These are phyloP conservation scores for Hedychridium roseum DNA, from an alignment of 2,888 invertebrate species.

Conservation along the genomic window DNA sequence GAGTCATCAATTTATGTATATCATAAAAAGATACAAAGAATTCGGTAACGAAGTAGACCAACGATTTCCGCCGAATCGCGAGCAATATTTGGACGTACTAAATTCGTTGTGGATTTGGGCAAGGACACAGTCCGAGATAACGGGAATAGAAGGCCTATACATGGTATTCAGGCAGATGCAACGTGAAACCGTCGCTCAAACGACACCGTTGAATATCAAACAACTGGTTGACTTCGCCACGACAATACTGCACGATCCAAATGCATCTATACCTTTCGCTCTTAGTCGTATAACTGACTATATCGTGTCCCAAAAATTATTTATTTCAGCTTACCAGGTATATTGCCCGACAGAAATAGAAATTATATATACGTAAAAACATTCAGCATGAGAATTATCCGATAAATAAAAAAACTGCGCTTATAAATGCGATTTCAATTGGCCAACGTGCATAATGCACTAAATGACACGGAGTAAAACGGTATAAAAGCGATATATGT, in stretches of 20 bases:
- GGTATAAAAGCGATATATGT: slow-evolving; percentile 5
- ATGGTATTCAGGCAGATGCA: slow-evolving; percentile 73
- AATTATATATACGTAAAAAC: background rate
- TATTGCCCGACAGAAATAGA: background rate
- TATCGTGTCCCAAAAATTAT: slow-evolving; percentile 72
- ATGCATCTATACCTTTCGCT: slow-evolving; percentile 68
- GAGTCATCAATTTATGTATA: slow-evolving; percentile 64
- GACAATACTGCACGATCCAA: slow-evolving; percentile 72
- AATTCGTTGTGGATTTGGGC: slow-evolving; percentile 72
- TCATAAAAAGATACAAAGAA: slow-evolving; percentile 69
- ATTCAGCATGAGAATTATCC: too few relatives aligned
- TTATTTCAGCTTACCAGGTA: slow-evolving; percentile 75
- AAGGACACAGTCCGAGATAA: slow-evolving; percentile 69
- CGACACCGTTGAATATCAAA: slow-evolving; percentile 60
- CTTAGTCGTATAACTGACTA: slow-evolving; percentile 70
- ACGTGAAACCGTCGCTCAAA: slow-evolving; percentile 52
- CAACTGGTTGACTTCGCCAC: slow-evolving; percentile 74
- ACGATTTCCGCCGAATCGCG: slow-evolving; percentile 34
- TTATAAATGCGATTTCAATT: too few relatives aligned
- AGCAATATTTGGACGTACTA: slow-evolving; percentile 40
- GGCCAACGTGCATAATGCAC: too few relatives aligned
- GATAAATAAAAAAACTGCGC: too few relatives aligned
- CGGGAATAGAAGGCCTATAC: slow-evolving; percentile 73
- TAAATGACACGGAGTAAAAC: too few relatives aligned
- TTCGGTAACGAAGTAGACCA: slow-evolving; percentile 67